Percentiles rank a stretch among this genome's conserved stretches.
These are phyloP conservation scores for Pseudopleuronectes americanus DNA, from an alignment of 2,797 vertebrate species.

Conservation along the genomic window DNA sequence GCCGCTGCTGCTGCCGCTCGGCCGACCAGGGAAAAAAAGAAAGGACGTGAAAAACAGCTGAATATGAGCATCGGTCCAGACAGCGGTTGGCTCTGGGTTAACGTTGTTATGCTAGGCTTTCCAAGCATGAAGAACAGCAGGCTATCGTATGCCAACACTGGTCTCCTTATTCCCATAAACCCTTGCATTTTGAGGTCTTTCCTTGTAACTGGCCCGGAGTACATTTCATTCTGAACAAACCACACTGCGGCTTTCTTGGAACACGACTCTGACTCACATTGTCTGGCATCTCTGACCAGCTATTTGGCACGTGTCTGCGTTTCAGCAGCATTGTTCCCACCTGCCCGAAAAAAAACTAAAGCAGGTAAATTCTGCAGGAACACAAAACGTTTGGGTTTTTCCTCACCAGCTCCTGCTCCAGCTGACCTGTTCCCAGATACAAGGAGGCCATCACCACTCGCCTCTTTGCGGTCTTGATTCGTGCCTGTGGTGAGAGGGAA, in stretches of 20 bases:
- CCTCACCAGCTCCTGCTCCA: slow-evolving; percentile 95
- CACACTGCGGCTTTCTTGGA: slow-evolving; percentile 45
- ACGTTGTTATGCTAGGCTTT: slow-evolving; percentile 69
- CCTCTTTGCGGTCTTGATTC: slow-evolving; percentile 88
- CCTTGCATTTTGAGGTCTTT: slow-evolving; percentile 62
- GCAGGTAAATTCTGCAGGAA: neutral
- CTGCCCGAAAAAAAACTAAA: slow-evolving; percentile 43
- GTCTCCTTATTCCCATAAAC: slow-evolving; percentile 67
- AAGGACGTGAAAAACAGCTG: slow-evolving; percentile 57
- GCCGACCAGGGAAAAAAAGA: slow-evolving; percentile 17
- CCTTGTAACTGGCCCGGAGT: slow-evolving; percentile 45
- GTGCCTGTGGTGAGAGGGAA: slow-evolving; percentile 77
- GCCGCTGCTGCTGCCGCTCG: slow-evolving; percentile 7
- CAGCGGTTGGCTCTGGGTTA: slow-evolving; percentile 71
- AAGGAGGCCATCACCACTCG: slow-evolving; percentile 95
- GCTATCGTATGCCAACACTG: slow-evolving; percentile 62
- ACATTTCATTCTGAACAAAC: slow-evolving; percentile 54
- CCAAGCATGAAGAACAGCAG: slow-evolving; percentile 67
- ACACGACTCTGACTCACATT: slow-evolving; percentile 69
- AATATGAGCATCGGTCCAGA: slow-evolving; percentile 68
- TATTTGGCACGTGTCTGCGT: slow-evolving; percentile 29
- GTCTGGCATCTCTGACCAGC: slow-evolving; percentile 62
- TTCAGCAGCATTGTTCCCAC: slow-evolving; percentile 61
- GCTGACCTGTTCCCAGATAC: slow-evolving; percentile 93
- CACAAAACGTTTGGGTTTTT: neutral